Evolutionary conservation across 2,113 vertebrate genomes (phyloP), one percentile per base, ranked within the genome.

Genomic region (Rhizomys pruinosus): DNA sequence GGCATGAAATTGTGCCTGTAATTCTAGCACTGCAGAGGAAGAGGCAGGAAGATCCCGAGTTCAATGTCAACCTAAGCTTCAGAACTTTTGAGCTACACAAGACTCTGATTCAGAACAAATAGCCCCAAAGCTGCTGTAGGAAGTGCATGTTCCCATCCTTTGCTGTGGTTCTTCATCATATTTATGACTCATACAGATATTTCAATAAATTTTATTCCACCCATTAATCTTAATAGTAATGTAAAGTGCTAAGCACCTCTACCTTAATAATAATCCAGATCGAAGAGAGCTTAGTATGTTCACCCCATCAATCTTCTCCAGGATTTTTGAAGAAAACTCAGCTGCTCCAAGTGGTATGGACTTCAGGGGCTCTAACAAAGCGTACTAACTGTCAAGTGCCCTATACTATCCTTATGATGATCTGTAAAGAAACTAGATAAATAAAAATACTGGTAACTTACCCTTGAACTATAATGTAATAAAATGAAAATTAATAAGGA

Each of bases 221-320:
- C 91, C 0, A 52, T 87, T 68, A 89, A 37, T 63, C 23, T 52
- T 52, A n/a, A 52, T 52, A 7, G 6, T 52, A 52, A 52, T 52
- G 47, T 52, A 52, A 52, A 11, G 47, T 52, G 47, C 47, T 52
- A 52, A 52, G 6, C 47, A 52, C 6, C 47, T 52, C 47, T 52
- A 72, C 61, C 55, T 84, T 94, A 90, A 74, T 66, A 71, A 68
- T 87, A 84, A 76, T 61, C 27, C 69, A 87, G 52, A 44, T 81
- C 76, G 87, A 69, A 19, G 42, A 94, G 34, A 91, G 11, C 4
- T 81, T 84, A 90, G 82, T 47, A 68, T 29, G 86, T 87, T 92
- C 23, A 94, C 29, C 34, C 9, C 19, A 82, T 80, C 77, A 80
- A 76, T 86, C 12, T 10, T 73, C 68, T 85, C 74, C 27, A 57